Percentiles rank a stretch among this genome's conserved stretches.
Conservation (phyloP, 2,797 vertebrate genomes). For the Schizopygopsis pylzovi region DNA sequence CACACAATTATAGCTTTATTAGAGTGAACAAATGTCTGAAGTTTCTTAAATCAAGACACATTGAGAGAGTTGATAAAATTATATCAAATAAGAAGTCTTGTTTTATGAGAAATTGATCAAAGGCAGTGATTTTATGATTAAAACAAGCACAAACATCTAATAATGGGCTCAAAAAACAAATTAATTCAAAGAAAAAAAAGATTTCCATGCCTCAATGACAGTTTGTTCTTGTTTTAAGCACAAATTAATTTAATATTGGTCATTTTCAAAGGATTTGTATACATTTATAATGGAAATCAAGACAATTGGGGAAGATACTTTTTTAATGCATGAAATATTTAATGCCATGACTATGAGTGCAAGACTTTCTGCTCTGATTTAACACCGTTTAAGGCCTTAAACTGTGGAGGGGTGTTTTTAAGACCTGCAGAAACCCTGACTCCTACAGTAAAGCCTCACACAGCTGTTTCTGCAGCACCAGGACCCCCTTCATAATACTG, state of each 20-base stretch:
- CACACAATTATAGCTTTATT: too few relatives aligned
- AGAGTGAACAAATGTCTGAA: too few relatives aligned
- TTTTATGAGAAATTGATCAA: not conserved
- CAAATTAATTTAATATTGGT: not conserved
- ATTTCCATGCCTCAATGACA: too few relatives aligned
- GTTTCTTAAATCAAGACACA: too few relatives aligned
- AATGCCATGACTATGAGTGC: not conserved
- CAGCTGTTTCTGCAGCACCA: constrained; percentile 64
- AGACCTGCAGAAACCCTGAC: not conserved
- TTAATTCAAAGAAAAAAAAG: not conserved
- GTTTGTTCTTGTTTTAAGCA: not conserved
- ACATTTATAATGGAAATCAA: not conserved
- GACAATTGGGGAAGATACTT: too few relatives aligned
- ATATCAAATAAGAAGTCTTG: not conserved
- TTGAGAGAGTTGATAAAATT: too few relatives aligned
- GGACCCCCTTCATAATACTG: constrained; percentile 63
- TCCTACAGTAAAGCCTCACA: constrained; percentile 45
- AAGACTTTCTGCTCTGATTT: not conserved
- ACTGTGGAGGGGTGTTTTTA: not conserved
- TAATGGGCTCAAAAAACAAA: not conserved
- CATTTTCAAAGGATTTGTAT: not conserved
- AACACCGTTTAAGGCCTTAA: not conserved
- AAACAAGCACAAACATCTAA: not conserved
- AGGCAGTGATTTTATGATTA: not conserved
- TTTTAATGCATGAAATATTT: not conserved